A percentile compares a stretch with the other conserved stretches of the same genome.
Evolutionary conservation across 2,888 invertebrate species (phyloP).

Genomic region (Rhimphoctona megacephalus): DNA sequence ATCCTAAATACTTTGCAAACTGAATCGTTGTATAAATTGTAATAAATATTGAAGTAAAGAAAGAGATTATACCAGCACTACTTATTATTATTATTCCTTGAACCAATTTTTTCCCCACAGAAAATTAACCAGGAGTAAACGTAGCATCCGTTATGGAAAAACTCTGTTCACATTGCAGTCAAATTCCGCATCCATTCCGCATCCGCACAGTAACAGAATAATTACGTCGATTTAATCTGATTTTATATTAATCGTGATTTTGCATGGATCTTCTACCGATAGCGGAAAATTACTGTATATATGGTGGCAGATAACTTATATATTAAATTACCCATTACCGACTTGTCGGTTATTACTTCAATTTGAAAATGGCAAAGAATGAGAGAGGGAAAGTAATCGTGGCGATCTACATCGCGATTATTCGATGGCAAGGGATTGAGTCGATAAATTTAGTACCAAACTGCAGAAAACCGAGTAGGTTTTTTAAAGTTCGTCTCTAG

Average conservation of each 20-base stretch:
- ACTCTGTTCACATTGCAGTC: neutral
- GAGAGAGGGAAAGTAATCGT: neutral
- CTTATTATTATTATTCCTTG: neutral
- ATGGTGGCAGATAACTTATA: neutral
- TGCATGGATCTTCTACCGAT: neutral
- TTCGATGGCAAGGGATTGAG: neutral
- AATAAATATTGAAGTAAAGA: too few species aligned
- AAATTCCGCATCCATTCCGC: too few species aligned
- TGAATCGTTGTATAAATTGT: too few species aligned
- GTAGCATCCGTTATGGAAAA: neutral
- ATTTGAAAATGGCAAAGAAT: neutral
- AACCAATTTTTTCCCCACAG: neutral
- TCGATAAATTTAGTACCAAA: neutral
- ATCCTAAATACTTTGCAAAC: too few species aligned
- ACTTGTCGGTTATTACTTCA: neutral
- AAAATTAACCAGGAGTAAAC: neutral
- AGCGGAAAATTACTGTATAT: neutral
- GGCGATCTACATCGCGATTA: neutral
- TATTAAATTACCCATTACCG: neutral
- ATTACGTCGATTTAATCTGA: neutral
- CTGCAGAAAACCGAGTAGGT: neutral
- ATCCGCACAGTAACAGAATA: neutral
- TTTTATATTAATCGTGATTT: neutral
- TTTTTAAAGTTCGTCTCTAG: neutral
- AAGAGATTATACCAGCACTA: neutral